Base-by-base conservation (phyloP, 37 sponge, comb jelly and placozoan genomes). In the Bolinopsis microptera region DNA sequence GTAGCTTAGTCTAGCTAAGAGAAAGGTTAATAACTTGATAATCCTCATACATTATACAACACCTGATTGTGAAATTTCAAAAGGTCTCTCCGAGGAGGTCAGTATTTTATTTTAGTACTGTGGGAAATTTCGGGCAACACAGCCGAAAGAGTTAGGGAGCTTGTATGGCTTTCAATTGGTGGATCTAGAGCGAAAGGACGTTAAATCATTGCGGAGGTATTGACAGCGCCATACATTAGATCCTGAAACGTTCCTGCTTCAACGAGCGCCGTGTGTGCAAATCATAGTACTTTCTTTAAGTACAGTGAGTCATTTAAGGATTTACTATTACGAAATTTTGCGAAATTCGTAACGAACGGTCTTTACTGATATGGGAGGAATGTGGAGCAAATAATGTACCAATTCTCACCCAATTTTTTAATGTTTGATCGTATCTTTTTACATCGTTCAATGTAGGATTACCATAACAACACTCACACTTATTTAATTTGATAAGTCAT, bases 401-500 rank as follows among this genome's bases (percentile, higher is more conserved):
- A 48, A 48, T 48, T 48, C 61, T 48, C 61, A 48, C 61, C 61
- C 61, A 48, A 48, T 48, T 48, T 48, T 13, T 48, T 48, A 48
- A 48, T 48, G 61, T 48, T 48, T 48, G 61, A 48, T 48, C 61
- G 61, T 5, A 48, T 48, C 61, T 48, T 48, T 48, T 48, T 48
- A 48, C 61, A 48, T 48, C 61, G 61, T 48, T 13, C 13, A 48
- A 18, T 48, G 61, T 13, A n/a, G 61, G 61, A 48, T 48, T 70
- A 70, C 74, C 74, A 70, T 70, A 26, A 22, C 26, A 70, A 70
- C 74, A 70, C 24, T 70, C 74, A 70, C 74, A 70, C 74, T 70
- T 70, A 70, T 22, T 26, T 70, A 70, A 70, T 70, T 70, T 70
- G 74, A 70, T 70, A 26, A 70, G 74, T 70, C 5, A 70, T 70